A percentile compares a stretch with the other conserved stretches of the same genome.
Evolutionary conservation across 2,797 vertebrate genomes (phyloP).

Genomic region (Girardinus metallicus): DNA sequence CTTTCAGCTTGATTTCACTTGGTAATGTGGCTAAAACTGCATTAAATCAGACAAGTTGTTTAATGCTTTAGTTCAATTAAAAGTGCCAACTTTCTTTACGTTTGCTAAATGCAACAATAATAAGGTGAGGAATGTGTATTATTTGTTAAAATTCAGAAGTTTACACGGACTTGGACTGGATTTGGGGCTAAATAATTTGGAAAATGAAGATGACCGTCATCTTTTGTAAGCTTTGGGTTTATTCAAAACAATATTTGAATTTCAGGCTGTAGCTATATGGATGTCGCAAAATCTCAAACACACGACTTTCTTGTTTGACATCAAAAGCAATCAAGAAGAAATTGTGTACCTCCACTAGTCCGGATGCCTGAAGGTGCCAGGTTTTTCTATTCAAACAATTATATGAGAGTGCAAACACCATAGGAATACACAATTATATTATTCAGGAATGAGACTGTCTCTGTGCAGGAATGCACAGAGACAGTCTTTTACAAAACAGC

Average conservation of each 20-base stretch:
- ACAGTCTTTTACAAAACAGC: background rate
- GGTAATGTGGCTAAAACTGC: slow-evolving; percentile 1
- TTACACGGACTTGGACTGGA: background rate
- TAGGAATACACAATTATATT: background rate
- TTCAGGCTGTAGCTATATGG: background rate
- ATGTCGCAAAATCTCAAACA: background rate
- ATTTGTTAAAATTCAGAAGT: background rate
- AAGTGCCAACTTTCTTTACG: background rate
- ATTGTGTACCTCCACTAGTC: background rate
- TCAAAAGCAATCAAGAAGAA: background rate
- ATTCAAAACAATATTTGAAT: background rate
- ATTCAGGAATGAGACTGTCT: background rate
- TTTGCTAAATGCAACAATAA: background rate
- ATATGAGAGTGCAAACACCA: background rate
- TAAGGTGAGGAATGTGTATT: background rate
- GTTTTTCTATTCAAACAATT: background rate
- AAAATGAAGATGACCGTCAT: background rate
- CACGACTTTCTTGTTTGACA: background rate
- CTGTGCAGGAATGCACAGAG: too few relatives aligned
- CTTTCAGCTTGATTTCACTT: background rate
- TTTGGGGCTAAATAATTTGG: background rate
- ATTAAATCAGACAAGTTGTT: background rate
- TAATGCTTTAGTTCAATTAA: background rate
- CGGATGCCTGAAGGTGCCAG: background rate
- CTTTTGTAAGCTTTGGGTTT: background rate